Conservation (phyloP, 1,140 invertebrate genomes). For the Leguminivora glycinivorella region DNA sequence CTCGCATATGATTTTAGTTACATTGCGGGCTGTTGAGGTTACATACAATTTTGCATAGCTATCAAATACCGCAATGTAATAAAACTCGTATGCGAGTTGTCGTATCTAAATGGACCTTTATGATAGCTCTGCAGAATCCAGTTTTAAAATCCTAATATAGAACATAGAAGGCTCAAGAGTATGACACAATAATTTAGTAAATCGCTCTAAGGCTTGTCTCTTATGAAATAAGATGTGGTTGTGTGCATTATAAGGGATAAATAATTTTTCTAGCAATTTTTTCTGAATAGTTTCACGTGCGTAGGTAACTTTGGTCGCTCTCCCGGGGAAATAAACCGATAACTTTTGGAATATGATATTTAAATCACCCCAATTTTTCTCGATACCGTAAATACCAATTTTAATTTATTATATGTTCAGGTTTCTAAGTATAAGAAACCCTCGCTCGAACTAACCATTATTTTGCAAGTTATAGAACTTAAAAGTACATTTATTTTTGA, state of each 20-base stretch:
- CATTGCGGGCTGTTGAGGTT: too few species aligned
- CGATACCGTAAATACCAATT: too few species aligned
- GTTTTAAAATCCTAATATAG: conserved; percentile 30
- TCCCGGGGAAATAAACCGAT: neutral
- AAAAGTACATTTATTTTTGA: too few species aligned
- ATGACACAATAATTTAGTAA: conserved; percentile 44
- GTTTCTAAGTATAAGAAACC: too few species aligned
- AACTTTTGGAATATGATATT: neutral
- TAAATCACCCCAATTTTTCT: neutral
- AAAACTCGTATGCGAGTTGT: too few species aligned
- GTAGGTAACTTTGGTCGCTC: conserved; percentile 18
- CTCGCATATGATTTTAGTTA: too few species aligned
- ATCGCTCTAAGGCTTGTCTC: conserved; percentile 51
- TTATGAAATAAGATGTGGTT: conserved; percentile 69
- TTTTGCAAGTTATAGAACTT: too few species aligned
- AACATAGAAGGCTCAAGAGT: conserved; percentile 44
- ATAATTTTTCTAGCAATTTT: conserved; percentile 49
- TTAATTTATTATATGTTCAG: too few species aligned
- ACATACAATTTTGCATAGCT: too few species aligned
- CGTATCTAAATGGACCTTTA: neutral
- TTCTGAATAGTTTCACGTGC: conserved; percentile 32
- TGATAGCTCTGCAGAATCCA: conserved; percentile 1
- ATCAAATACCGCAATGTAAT: too few species aligned
- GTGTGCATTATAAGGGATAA: conserved; percentile 48
- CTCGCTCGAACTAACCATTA: too few species aligned